phyloP scores from a whole-genome alignment of 2,113 vertebrate genomes.

The Anas platyrhynchos region DNA sequence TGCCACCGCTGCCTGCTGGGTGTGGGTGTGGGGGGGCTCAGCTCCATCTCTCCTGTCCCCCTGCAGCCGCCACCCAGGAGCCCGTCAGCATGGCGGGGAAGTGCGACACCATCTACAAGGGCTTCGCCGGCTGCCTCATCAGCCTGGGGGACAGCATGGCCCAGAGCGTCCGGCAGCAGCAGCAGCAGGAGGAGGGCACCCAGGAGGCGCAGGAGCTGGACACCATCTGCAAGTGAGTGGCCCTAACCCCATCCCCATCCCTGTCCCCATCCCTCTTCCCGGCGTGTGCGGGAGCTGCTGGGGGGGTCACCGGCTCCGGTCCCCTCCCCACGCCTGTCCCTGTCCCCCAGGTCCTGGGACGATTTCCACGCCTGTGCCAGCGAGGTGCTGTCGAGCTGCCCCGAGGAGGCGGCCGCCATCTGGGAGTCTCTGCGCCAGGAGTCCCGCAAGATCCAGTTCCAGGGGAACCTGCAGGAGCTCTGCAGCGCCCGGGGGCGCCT shows the following conservation, averaged over 20 bases:
- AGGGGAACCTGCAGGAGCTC: slow-evolving; percentile 93
- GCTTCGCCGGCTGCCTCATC: slow-evolving; percentile 93
- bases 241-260: background rate
- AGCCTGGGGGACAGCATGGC: slow-evolving; percentile 91
- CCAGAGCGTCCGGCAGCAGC: slow-evolving; percentile 69
- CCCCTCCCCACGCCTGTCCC: background rate
- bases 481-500: slow-evolving; percentile 81
- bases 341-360: slow-evolving; percentile 89
- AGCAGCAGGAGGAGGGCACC: slow-evolving; percentile 32
- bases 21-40: background rate
- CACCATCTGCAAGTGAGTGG: slow-evolving; percentile 91
- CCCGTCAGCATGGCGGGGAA: slow-evolving; percentile 70
- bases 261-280: background rate
- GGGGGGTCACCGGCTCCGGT: background rate
- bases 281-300: background rate
- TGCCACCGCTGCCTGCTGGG: background rate
- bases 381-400: slow-evolving; percentile 87
- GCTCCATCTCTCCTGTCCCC: background rate
- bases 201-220: slow-evolving; percentile 86
- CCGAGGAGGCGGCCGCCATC: slow-evolving; percentile 87
- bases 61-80: slow-evolving; percentile 48
- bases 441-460: slow-evolving; percentile 93
- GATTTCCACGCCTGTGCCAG: slow-evolving; percentile 92
- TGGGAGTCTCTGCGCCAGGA: slow-evolving; percentile 96
- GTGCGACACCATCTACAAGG: slow-evolving; percentile 94